These are phyloP conservation scores for Dicranocentrus wangi DNA, from an alignment of 2,888 invertebrate genomes.

Conservation along the genomic window DNA sequence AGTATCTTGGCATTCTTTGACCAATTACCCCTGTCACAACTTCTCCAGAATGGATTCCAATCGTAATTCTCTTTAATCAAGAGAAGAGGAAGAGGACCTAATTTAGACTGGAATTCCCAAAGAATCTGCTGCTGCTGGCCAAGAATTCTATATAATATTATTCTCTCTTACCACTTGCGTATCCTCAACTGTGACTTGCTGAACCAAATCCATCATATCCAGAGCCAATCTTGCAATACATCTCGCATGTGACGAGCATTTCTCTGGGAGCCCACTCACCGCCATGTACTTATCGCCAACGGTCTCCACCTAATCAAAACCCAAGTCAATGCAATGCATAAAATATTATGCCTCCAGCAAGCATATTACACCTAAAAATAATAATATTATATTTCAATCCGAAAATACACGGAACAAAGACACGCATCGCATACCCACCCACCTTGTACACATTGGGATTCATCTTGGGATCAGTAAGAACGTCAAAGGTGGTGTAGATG, in stretches of 20 bases:
- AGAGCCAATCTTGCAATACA: slow-evolving; percentile 92
- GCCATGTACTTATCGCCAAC: slow-evolving; percentile 99
- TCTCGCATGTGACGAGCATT: slow-evolving; percentile 90
- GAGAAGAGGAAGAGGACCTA: too few species aligned
- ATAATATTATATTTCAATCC: too few species aligned
- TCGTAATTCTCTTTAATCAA: slow-evolving; percentile 86
- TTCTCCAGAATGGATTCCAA: slow-evolving; percentile 94
- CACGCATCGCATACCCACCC: too few species aligned
- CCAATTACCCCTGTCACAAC: slow-evolving; percentile 96
- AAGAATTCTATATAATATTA: background rate
- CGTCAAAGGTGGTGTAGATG: slow-evolving; percentile 94
- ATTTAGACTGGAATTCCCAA: background rate
- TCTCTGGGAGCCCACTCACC: slow-evolving; percentile 94
- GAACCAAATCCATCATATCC: slow-evolving; percentile 95
- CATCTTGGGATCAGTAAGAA: slow-evolving; percentile 90
- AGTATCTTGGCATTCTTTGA: slow-evolving; percentile 94
- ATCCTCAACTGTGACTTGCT: slow-evolving; percentile 89
- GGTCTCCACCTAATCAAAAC: slow-evolving; percentile 93
- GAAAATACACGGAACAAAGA: too few species aligned
- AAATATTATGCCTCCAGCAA: background rate
- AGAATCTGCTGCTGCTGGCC: background rate
- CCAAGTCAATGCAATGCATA: too few species aligned
- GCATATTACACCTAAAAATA: too few species aligned
- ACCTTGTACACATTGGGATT: slow-evolving; percentile 97
- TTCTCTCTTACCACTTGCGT: slow-evolving; percentile 83